Percentiles rank a stretch among this genome's conserved stretches.
Conservation (phyloP, 2,888 invertebrate species). For the Gortyna flavago region DNA sequence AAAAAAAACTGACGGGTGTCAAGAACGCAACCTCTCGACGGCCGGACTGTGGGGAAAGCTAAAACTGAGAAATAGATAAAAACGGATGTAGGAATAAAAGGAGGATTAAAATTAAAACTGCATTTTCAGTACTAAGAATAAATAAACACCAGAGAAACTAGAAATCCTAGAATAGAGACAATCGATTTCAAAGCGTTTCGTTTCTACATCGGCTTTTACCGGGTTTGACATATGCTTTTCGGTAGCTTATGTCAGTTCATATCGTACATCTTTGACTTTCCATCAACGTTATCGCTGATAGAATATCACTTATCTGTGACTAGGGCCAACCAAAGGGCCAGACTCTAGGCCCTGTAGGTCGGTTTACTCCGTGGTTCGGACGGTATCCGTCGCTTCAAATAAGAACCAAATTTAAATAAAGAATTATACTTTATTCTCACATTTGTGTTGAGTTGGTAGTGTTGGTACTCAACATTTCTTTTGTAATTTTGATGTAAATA, state of each 20-base stretch:
- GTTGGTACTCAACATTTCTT: no score
- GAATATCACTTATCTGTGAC: no score
- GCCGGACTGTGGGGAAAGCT: neutral
- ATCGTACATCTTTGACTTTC: no score
- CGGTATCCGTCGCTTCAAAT: neutral
- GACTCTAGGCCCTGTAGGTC: neutral
- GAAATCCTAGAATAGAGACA: neutral
- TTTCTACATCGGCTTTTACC: no score
- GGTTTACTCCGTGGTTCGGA: no score
- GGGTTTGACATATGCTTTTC: no score
- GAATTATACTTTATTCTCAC: neutral
- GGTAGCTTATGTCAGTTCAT: no score
- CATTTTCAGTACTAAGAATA: neutral
- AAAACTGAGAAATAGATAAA: neutral
- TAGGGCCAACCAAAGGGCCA: no score
- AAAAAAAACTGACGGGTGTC: neutral
- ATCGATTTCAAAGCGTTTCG: neutral
- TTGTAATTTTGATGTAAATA: conserved; percentile 8
- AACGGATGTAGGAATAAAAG: neutral
- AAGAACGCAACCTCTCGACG: neutral
- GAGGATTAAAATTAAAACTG: neutral
- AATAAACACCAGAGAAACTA: neutral
- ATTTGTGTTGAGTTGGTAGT: neutral
- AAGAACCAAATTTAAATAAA: neutral
- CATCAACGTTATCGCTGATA: no score